These are phyloP conservation scores for Shargacucullia verbasci DNA, from an alignment of 2,888 invertebrate species.

Conservation along the genomic window DNA sequence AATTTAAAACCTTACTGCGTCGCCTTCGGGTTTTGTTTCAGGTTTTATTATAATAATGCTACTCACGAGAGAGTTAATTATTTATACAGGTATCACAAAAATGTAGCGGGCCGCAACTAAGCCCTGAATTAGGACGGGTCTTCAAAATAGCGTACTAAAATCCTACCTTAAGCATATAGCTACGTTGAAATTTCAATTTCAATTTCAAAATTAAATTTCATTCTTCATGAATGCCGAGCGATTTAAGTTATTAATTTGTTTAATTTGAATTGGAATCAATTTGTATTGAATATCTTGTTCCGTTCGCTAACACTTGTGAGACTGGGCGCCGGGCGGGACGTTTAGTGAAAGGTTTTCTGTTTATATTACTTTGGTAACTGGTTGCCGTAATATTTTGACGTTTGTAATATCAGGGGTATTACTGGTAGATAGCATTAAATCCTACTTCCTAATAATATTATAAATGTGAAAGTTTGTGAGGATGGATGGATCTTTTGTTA, in stretches of 20 bases:
- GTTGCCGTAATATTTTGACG: no score
- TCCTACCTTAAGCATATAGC: slow-evolving; percentile 15
- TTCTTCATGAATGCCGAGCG: slow-evolving; percentile 34
- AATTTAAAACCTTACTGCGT: not conserved
- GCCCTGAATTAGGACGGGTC: slow-evolving; percentile 25
- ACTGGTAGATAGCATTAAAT: no score
- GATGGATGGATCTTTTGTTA: no score
- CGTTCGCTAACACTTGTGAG: slow-evolving; percentile 2
- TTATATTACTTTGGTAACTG: not conserved
- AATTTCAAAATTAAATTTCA: slow-evolving; percentile 50
- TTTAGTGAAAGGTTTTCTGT: not conserved
- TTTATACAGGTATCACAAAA: slow-evolving; percentile 46
- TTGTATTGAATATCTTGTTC: slow-evolving; percentile 16
- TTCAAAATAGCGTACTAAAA: slow-evolving; percentile 11
- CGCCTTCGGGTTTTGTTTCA: not conserved
- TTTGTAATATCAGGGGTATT: no score
- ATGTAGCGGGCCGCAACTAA: slow-evolving; percentile 44
- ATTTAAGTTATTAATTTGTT: slow-evolving; percentile 45
- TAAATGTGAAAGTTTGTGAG: no score
- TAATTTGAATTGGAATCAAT: slow-evolving; percentile 36
- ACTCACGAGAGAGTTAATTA: slow-evolving; percentile 32
- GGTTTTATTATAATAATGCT: no score
- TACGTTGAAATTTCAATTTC: slow-evolving; percentile 27
- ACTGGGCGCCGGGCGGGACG: not conserved
- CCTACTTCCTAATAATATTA: no score